Evolutionary conservation across 2,888 invertebrate species (phyloP).

Genomic region (Ormyrus pomaceus): DNA sequence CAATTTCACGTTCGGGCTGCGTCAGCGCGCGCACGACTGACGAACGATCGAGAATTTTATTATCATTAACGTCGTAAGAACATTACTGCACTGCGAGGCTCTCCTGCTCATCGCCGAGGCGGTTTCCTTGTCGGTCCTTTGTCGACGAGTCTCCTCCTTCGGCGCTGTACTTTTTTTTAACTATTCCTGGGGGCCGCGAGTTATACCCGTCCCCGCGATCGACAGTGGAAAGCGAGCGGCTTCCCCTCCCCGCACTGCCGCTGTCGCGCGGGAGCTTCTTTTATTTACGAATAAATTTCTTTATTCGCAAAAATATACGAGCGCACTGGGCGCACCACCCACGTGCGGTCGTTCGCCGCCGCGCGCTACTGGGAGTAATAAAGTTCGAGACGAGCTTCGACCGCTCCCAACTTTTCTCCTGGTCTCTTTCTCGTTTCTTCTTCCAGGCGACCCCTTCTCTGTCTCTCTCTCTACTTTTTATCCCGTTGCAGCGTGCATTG

Average conservation of each 20-base stretch:
- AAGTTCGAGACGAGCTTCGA: conserved; percentile 55
- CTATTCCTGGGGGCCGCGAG: not conserved
- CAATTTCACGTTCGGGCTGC: conserved; percentile 19
- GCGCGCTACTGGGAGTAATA: conserved; percentile 57
- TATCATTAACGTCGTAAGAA: conserved; percentile 55
- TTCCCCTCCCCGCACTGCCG: not conserved
- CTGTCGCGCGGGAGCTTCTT: conserved; percentile 18
- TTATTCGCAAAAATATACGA: conserved; percentile 46
- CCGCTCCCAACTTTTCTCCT: conserved; percentile 45
- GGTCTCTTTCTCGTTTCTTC: conserved; percentile 39
- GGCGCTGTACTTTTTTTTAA: not conserved
- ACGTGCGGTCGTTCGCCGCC: conserved; percentile 7
- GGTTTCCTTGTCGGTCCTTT: not conserved
- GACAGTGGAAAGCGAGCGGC: not conserved
- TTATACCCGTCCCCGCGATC: not conserved
- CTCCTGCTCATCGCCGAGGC: not conserved
- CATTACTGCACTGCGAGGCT: not conserved
- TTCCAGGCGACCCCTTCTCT: conserved; percentile 3
- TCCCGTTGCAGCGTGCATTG: conserved; percentile 11
- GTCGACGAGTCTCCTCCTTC: conserved; percentile 5
- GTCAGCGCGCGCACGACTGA: conserved; percentile 31
- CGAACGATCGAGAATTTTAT: conserved; percentile 50
- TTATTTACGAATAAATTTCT: conserved; percentile 59
- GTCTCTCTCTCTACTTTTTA: conserved; percentile 11
- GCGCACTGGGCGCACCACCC: conserved; percentile 12